phyloP scores from a whole-genome alignment of 1,140 invertebrate species.

The Physella acuta region DNA sequence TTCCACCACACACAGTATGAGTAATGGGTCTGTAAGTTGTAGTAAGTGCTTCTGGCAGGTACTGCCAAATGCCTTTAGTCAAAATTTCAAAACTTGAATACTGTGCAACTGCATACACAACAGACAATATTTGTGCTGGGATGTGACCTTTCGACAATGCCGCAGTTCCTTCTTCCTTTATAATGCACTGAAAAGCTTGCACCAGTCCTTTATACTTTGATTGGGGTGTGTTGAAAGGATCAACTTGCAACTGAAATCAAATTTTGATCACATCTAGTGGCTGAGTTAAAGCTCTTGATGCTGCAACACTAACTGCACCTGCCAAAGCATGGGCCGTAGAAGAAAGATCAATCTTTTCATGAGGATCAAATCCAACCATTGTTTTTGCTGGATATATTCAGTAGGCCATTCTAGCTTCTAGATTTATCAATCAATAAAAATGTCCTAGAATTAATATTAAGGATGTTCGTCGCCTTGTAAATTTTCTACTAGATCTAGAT shows the following conservation, averaged over 20 bases:
- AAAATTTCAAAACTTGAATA: constrained; percentile 64
- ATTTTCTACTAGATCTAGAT: too few species aligned
- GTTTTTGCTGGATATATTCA: too few species aligned
- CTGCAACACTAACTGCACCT: constrained; percentile 76
- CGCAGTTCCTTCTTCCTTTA: constrained; percentile 79
- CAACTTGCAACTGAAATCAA: constrained; percentile 91
- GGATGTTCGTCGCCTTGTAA: too few species aligned
- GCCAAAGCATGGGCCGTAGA: constrained; percentile 66
- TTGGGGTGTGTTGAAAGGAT: constrained; percentile 72
- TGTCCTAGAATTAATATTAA: too few species aligned
- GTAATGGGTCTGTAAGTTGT: constrained; percentile 59
- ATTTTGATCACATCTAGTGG: constrained; percentile 91
- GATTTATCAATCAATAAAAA: too few species aligned
- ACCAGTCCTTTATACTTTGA: constrained; percentile 83
- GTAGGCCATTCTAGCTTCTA: too few species aligned
- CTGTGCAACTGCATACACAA: constrained; percentile 82
- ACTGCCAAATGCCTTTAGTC: constrained; percentile 53
- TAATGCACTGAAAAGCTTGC: constrained; percentile 77
- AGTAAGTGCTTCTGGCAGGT: constrained; percentile 35
- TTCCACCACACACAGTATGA: constrained; percentile 77
- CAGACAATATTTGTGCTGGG: constrained; percentile 86
- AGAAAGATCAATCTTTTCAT: constrained; percentile 38
- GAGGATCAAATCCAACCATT: constrained; percentile 56
- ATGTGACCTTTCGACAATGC: constrained; percentile 92
- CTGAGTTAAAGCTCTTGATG: constrained; percentile 81